A percentile compares a stretch with the other conserved stretches of the same genome.
phyloP scores from a whole-genome alignment of 2,888 invertebrate species.

The Cephus pygmeus region DNA sequence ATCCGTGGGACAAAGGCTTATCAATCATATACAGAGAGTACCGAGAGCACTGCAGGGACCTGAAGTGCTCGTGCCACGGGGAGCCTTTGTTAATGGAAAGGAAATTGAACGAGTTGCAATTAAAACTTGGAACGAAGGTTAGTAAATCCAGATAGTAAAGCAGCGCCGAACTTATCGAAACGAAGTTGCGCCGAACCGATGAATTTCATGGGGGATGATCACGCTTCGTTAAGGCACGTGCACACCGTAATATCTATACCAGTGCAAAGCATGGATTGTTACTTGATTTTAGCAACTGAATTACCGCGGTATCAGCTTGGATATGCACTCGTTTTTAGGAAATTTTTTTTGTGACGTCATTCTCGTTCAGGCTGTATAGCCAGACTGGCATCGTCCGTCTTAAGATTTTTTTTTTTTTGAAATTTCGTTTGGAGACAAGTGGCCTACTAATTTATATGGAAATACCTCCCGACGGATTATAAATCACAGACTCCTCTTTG shows the following conservation, averaged over 20 bases:
- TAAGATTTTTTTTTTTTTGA: conserved; percentile 5
- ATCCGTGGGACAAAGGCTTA: background rate
- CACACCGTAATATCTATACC: conserved; percentile 8
- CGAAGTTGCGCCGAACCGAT: background rate
- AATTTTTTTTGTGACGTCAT: background rate
- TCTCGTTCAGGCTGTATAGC: background rate
- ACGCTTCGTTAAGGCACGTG: conserved; percentile 27
- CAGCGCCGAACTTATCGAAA: background rate
- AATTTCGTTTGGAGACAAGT: conserved; percentile 26
- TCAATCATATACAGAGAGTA: background rate
- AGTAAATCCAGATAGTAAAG: background rate
- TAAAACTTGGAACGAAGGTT: conserved; percentile 37
- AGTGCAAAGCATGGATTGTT: background rate
- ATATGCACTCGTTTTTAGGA: background rate
- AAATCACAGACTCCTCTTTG: conserved; percentile 21
- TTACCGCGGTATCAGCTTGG: background rate
- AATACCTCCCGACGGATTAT: conserved; percentile 31
- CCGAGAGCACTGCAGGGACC: background rate
- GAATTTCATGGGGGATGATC: background rate
- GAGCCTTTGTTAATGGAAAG: conserved; percentile 24
- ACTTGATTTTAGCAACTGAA: background rate
- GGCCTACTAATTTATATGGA: conserved; percentile 34
- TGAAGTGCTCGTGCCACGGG: background rate
- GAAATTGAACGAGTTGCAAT: conserved; percentile 45
- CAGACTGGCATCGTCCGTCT: background rate